Base-by-base conservation (phyloP, 1,140 invertebrate genomes). In the Mactra quadrangularis region DNA sequence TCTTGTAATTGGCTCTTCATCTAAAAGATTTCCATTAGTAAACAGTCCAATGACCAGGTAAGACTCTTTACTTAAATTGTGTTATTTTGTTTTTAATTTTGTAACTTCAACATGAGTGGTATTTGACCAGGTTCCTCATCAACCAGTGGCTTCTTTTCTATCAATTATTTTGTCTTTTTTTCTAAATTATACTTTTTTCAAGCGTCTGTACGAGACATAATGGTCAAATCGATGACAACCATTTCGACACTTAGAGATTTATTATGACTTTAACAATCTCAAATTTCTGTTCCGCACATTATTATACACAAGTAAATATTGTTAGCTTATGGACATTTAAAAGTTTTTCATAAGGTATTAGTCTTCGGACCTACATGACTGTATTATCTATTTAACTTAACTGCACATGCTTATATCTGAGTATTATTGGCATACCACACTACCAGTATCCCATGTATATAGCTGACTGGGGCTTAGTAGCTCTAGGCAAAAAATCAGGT, bases 31-130 rank as follows among this genome's bases (percentile, higher is more conserved):
- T 38, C 91, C 91, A 3, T 79, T 85, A n/a, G 85, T 92, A 13
- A 89, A 91, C 82, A 91, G 90, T 59, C 87, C 88, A 25, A 91
- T 91, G 90, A 91, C 88, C n/a, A 90, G 86, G 91, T 92, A 87
- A 85, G 77, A 71, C 9, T 22, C 29, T 52, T 70, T 70, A 17
- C 22, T 15, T 25, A 38, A 13, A 3, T 13, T 33, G 7, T 62
- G 11, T 11, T 22, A 62, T 62, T 19, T 9, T 33, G 9, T 13
- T 33, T 62, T 31, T 25, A 29, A 31, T 62, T 38, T 62, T n/a
- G n/a, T n/a, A n/a, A n/a, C n/a, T n/a, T n/a, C 27, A 33, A 15
- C 17, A 7, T 33, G 33, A 29, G 59, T 13, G 6, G 27, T 25
- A 3, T 62, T n/a, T 25, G 9, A 7, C 11, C 7, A 11, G 9